A percentile compares a stretch with the other conserved stretches of the same genome.
Conservation (phyloP, 2,113 vertebrate genomes). For the Rhagologus leucostigma region DNA sequence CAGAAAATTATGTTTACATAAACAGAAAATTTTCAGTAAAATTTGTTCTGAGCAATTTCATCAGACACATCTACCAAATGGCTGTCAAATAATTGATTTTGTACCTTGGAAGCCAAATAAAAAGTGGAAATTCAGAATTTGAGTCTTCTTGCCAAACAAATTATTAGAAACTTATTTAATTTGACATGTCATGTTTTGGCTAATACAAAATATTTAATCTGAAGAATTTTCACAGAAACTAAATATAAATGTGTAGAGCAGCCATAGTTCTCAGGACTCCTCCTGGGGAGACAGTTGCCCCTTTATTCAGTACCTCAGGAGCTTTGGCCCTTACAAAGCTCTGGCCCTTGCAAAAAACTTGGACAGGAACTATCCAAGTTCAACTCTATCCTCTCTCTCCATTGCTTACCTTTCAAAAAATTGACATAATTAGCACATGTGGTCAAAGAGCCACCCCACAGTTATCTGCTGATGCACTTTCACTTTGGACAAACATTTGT, state of each 20-base stretch:
- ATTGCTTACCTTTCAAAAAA: not conserved
- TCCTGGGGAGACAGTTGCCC: not conserved
- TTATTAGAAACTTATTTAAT: not conserved
- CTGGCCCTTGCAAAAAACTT: not conserved
- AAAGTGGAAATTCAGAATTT: not conserved
- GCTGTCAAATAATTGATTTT: not conserved
- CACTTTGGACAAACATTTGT: not conserved
- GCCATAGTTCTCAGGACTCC: not conserved
- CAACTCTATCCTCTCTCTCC: not conserved
- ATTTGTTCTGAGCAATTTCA: not conserved
- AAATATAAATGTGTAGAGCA: not conserved
- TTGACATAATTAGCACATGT: not conserved
- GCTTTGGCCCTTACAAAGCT: not conserved
- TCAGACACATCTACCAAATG: not conserved
- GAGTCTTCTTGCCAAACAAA: not conserved
- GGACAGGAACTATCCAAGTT: not conserved
- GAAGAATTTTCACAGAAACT: not conserved
- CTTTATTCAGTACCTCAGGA: not conserved
- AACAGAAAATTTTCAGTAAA: not conserved
- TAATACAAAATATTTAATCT: not conserved
- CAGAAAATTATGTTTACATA: not conserved
- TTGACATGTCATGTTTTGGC: not conserved
- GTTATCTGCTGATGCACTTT: not conserved
- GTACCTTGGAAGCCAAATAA: not conserved
- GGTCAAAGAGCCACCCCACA: not conserved